Conservation (phyloP, 2,797 vertebrate species). For the Megaceryle alcyon region DNA sequence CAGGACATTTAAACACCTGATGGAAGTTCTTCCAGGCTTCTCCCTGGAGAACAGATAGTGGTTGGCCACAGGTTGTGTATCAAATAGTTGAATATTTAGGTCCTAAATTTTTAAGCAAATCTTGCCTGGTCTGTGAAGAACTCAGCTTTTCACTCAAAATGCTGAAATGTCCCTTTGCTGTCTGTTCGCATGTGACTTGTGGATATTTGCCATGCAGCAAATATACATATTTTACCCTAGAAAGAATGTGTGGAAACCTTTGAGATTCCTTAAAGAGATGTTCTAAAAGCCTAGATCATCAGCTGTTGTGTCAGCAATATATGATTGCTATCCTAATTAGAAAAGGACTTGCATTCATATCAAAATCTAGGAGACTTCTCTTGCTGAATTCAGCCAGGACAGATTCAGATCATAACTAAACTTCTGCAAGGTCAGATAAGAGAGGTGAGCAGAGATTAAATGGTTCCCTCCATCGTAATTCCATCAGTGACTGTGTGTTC, state of each 20-base stretch:
- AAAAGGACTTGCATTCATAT: neutral
- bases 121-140: neutral
- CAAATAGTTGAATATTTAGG: neutral
- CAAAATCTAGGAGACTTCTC: neutral
- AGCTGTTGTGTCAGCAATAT: neutral
- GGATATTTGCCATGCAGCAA: too few relatives aligned
- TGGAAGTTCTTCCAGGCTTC: neutral
- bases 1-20: neutral
- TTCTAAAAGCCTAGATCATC: neutral
- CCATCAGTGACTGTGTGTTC: neutral
- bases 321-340: neutral
- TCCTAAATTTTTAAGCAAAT: neutral
- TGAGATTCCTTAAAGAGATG: neutral
- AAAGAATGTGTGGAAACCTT: neutral
- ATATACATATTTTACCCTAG: too few relatives aligned
- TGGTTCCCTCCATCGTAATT: neutral
- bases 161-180: neutral
- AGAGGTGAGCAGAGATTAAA: neutral
- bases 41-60: neutral
- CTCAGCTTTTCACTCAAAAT: neutral
- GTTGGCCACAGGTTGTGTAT: neutral
- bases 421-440: neutral
- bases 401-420: neutral
- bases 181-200: neutral
- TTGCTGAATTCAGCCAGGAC: neutral